Percentiles rank a stretch among this genome's conserved stretches.
Evolutionary conservation across 2,113 vertebrate species (phyloP).

Genomic region (Atrichornis clamosus): DNA sequence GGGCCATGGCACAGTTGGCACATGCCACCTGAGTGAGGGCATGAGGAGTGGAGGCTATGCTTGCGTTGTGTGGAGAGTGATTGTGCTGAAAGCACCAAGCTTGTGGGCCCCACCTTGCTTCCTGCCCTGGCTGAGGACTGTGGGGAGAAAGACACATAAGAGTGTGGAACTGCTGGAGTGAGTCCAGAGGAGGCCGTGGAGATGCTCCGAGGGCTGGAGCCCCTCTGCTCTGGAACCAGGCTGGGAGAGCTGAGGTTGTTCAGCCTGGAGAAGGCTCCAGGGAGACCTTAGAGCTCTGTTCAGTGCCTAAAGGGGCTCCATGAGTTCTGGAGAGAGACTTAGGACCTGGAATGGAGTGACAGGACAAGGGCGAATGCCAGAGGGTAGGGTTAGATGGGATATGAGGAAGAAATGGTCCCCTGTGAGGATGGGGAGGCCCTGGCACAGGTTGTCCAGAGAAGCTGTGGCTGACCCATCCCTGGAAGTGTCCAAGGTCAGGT

Average conservation of each 20-base stretch:
- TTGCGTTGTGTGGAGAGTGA: not conserved
- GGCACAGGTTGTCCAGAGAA: not conserved
- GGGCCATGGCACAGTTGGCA: not conserved
- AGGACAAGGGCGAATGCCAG: not conserved
- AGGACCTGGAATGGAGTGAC: not conserved
- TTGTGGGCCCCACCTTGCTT: not conserved
- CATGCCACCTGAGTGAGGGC: accelerated
- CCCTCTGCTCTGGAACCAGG: not conserved
- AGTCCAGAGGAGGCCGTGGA: not conserved
- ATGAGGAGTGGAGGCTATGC: not conserved
- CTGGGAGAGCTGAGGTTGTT: not conserved
- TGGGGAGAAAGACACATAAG: not conserved
- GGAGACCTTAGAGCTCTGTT: accelerated
- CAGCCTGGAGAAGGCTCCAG: not conserved
- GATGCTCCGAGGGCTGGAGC: accelerated
- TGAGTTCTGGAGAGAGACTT: not conserved
- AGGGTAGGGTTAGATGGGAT: not conserved
- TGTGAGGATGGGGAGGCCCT: not conserved
- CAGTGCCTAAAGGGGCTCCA: not conserved
- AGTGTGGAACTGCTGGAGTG: not conserved
- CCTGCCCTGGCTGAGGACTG: accelerated
- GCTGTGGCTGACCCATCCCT: not conserved
- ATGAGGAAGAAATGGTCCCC: not conserved
- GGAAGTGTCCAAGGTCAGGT: accelerated
- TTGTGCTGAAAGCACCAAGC: not conserved